Evolutionary conservation across 2,113 vertebrate species (phyloP).

Genomic region (Mohoua ochrocephala): DNA sequence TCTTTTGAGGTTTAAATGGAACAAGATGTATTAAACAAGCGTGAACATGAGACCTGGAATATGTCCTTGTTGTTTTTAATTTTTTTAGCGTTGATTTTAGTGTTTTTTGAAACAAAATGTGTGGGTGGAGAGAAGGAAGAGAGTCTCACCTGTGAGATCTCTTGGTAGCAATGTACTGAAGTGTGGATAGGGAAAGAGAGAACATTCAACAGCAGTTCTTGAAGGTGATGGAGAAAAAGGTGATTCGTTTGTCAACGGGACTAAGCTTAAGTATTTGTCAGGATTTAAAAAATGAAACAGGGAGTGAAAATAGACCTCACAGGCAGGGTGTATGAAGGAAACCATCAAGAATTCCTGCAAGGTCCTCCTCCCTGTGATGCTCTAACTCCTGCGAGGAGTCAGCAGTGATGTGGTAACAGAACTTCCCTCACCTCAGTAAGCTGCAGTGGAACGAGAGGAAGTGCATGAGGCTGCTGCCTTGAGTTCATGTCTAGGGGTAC

Average conservation of each 20-base stretch:
- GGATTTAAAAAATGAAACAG: neutral
- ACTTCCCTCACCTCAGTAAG: neutral
- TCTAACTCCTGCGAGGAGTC: neutral
- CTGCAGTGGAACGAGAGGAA: neutral
- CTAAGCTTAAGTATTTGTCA: neutral
- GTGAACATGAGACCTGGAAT: neutral
- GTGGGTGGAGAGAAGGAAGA: neutral
- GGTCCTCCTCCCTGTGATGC: neutral
- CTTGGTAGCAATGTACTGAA: rapidly evolving
- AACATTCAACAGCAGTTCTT: neutral
- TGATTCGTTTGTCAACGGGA: neutral
- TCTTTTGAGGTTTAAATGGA: constrained; percentile 11
- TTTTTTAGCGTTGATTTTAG: neutral
- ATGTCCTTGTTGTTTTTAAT: neutral
- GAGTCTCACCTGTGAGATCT: neutral
- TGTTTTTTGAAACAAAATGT: neutral
- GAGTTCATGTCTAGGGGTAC: neutral
- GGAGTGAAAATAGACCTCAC: neutral
- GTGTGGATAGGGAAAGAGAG: neutral
- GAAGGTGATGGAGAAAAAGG: neutral
- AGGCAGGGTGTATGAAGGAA: neutral
- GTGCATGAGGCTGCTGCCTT: neutral
- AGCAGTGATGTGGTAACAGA: rapidly evolving
- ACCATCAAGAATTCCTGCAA: neutral
- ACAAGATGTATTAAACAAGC: neutral